These are phyloP conservation scores for Sussaba pulchella DNA, from an alignment of 2,888 invertebrate species.

Conservation along the genomic window DNA sequence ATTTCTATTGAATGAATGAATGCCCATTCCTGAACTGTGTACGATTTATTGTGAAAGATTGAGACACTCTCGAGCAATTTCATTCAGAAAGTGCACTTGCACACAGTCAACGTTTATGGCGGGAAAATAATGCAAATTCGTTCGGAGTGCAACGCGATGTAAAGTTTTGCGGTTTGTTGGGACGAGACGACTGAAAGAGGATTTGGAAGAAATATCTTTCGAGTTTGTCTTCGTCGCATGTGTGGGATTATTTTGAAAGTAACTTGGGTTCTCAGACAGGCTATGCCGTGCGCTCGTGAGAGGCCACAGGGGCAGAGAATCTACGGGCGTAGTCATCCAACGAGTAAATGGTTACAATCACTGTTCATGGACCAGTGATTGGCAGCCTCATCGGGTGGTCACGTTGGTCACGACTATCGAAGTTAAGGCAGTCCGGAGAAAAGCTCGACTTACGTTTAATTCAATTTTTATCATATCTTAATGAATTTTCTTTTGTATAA, in stretches of 20 bases:
- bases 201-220: slow-evolving; percentile 8
- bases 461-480: too few relatives aligned
- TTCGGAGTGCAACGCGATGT: slow-evolving; percentile 3
- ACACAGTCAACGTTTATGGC: neutral
- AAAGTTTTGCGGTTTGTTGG: neutral
- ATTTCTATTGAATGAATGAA: too few relatives aligned
- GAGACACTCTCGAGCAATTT: slow-evolving; percentile 5
- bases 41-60: slow-evolving; percentile 12
- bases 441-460: too few relatives aligned
- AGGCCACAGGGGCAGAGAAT: slow-evolving; percentile 6
- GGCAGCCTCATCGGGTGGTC: slow-evolving; percentile 13
- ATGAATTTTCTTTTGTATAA: too few relatives aligned
- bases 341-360: neutral
- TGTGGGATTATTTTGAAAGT: slow-evolving; percentile 20
- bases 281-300: slow-evolving; percentile 21
- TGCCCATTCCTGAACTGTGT: slow-evolving; percentile 13
- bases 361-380: slow-evolving; percentile 15
- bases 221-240: neutral
- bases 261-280: slow-evolving; percentile 12
- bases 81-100: slow-evolving; percentile 25
- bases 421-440: too few relatives aligned
- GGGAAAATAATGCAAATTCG: neutral
- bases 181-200: neutral
- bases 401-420: too few relatives aligned
- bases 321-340: neutral